A percentile compares a stretch with the other conserved stretches of the same genome.
These are phyloP conservation scores for Poecilia latipinna DNA, from an alignment of 2,113 vertebrate genomes.

Conservation along the genomic window DNA sequence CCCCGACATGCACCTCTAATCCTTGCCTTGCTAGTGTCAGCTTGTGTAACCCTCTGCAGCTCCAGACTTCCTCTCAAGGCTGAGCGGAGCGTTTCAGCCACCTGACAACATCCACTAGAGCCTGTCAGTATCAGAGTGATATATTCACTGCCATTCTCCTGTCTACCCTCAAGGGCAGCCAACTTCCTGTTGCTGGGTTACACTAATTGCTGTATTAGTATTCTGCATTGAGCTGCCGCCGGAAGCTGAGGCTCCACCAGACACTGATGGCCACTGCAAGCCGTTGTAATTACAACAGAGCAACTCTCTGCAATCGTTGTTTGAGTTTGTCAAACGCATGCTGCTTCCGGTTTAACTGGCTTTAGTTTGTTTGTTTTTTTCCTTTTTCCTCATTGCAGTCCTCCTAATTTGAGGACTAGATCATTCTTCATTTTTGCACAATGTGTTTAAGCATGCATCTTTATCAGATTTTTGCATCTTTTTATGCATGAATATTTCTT, in stretches of 20 bases:
- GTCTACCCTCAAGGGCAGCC: constrained; percentile 57
- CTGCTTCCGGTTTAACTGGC: constrained; percentile 29
- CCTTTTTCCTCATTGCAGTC: constrained; percentile 9
- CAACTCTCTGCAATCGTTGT: constrained; percentile 5
- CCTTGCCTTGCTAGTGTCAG: neutral
- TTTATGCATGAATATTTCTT: constrained; percentile 9
- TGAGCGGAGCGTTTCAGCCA: constrained; percentile 25
- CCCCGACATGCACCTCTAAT: constrained; percentile 3
- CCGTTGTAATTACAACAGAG: constrained; percentile 55
- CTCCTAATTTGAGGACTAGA: neutral
- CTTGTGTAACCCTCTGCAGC: neutral
- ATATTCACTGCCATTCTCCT: constrained; percentile 55
- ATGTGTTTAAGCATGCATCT: neutral
- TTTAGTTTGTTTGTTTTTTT: neutral
- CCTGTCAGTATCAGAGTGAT: constrained; percentile 46
- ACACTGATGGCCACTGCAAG: constrained; percentile 55
- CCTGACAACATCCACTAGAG: constrained; percentile 52
- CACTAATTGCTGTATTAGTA: constrained; percentile 74
- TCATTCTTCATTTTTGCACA: neutral
- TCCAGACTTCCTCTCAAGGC: constrained; percentile 31
- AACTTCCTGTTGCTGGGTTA: constrained; percentile 74
- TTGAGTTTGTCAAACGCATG: constrained; percentile 26
- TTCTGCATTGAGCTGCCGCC: constrained; percentile 60
- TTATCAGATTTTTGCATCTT: neutral
- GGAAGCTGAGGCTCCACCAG: constrained; percentile 65